Base-by-base conservation (phyloP, 2,888 invertebrate species). In the Piscicola geometra region DNA sequence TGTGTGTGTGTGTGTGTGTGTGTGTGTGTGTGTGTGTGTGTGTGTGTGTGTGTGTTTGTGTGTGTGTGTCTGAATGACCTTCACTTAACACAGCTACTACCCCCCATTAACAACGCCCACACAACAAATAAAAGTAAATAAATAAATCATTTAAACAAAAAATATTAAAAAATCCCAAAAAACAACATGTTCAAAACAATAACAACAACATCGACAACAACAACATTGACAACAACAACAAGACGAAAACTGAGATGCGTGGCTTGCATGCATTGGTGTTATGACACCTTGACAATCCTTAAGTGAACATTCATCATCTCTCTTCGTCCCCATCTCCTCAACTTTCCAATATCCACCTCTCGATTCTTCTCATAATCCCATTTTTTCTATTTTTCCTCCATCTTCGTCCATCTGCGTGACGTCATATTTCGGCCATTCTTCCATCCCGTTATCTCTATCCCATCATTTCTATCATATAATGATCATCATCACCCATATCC, bases 21-120 rank as follows among this genome's bases (percentile, higher is more conserved):
- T 56, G 60, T 56, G 60, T 56, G 60, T 56, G 60, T 56, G 60
- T 56, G 60, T 56, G 60, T 56, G 60, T 56, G 60, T 56, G 71
- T 1, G 71, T 1, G 71, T 1, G 71, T 56, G 60, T 56, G 5
- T 56, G 60, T 56, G 60, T 21, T 9, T 56, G 60, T 21, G 25
- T 56, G 21, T 21, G 21, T 60, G 64, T 41, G 41, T 41, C 9
- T 41, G 41, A 41, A 41, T 41, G 41, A 5, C 5, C 5, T 41
- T 41, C 5, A 41, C 15, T 41, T 41, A 41, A 41, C 15, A 41
- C 41, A 41, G 15, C 15, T 41, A 9, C 15, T 41, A n/a, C n/a
- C n/a, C n/a, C n/a, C n/a, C n/a, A n/a, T n/a, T n/a, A n/a, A n/a
- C n/a, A n/a, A n/a, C n/a, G n/a, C n/a, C n/a, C n/a, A n/a, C n/a